phyloP scores from a whole-genome alignment of 2,888 invertebrate species.

The Drosophila antonietae region DNA sequence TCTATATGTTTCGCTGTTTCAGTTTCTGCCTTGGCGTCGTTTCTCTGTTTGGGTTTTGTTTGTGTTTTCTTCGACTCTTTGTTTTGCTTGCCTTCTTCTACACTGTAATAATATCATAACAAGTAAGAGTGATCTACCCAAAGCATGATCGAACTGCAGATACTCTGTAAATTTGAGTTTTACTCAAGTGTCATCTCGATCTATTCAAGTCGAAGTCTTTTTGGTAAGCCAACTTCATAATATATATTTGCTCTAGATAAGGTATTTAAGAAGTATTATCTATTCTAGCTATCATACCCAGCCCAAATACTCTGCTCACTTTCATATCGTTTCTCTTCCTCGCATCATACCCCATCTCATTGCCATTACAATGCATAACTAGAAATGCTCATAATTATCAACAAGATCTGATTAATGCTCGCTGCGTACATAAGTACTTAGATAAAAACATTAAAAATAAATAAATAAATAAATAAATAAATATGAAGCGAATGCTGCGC shows the following conservation, averaged over 20 bases:
- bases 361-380: neutral
- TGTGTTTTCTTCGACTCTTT: constrained; percentile 58
- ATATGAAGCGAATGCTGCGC: constrained; percentile 44
- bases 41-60: constrained; percentile 48
- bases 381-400: constrained; percentile 41
- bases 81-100: constrained; percentile 71
- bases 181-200: too few species aligned
- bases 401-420: constrained; percentile 36
- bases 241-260: too few species aligned
- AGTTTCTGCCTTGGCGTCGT: constrained; percentile 29
- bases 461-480: constrained; percentile 4
- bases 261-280: too few species aligned
- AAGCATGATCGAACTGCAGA: neutral
- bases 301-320: too few species aligned
- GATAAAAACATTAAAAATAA: constrained; percentile 28
- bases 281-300: too few species aligned
- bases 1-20: constrained; percentile 16
- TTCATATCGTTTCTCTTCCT: too few species aligned
- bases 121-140: constrained; percentile 7
- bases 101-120: constrained; percentile 58
- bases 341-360: neutral
- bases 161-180: neutral
- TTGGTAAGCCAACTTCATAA: neutral
- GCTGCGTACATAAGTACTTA: constrained; percentile 16
- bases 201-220: neutral